phyloP scores from a whole-genome alignment of 2,888 invertebrate genomes.

The Mythimna vitellina region DNA sequence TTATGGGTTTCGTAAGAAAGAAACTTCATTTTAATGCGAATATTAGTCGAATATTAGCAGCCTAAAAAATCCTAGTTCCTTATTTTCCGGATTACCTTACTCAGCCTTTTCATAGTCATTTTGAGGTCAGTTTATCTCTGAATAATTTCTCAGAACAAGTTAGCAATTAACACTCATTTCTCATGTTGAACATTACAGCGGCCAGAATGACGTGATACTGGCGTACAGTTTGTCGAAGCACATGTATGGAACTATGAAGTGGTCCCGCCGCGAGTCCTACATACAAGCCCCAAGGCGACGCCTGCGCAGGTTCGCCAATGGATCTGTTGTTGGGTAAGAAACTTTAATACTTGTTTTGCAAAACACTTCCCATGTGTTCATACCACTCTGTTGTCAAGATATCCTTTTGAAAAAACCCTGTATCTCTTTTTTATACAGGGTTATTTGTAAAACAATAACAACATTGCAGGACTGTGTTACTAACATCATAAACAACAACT shows the following conservation, averaged over 20 bases:
- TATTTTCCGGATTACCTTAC: neutral
- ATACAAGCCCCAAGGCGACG: conserved; percentile 63
- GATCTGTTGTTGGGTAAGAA: conserved; percentile 73
- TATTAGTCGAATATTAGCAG: too few relatives aligned
- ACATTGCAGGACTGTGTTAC: too few relatives aligned
- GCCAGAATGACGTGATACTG: conserved; percentile 77
- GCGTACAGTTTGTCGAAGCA: conserved; percentile 70
- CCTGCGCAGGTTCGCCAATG: conserved; percentile 54
- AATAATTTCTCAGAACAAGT: neutral
- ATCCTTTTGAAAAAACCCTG: neutral
- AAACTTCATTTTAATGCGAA: too few relatives aligned
- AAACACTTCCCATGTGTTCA: too few relatives aligned
- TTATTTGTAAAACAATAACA: too few relatives aligned
- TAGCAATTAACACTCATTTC: too few relatives aligned
- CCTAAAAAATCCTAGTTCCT: too few relatives aligned
- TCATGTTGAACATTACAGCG: conserved; percentile 63
- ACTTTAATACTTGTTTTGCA: neutral
- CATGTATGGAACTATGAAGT: conserved; percentile 67
- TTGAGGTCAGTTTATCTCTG: neutral
- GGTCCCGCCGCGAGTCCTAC: conserved; percentile 72
- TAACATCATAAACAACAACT: too few relatives aligned
- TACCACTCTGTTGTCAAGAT: neutral
- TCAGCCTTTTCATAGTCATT: neutral
- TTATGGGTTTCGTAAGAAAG: too few relatives aligned
- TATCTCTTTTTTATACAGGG: too few relatives aligned